Percentiles rank a stretch among this genome's conserved stretches.
Conservation (phyloP, 2,797 vertebrate species). For the Cuniculus paca region DNA sequence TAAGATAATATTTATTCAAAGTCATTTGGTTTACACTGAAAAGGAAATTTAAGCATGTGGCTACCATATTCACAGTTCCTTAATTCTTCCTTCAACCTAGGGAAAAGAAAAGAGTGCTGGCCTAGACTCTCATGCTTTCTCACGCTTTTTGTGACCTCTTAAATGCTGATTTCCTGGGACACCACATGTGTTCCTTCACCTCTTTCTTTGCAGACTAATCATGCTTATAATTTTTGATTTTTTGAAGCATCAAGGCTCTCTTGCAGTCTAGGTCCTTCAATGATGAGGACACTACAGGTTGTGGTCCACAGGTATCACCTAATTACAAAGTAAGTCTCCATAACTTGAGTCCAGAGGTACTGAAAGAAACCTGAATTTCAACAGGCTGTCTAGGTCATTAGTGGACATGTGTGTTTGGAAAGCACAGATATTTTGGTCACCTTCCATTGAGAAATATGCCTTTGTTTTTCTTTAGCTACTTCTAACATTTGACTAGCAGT, state of each 20-base stretch:
- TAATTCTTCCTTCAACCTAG: too few relatives aligned
- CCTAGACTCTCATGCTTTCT: neutral
- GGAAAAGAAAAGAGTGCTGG: neutral
- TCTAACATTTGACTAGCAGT: too few relatives aligned
- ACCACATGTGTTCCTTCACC: neutral
- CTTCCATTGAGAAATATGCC: too few relatives aligned
- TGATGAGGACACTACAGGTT: neutral
- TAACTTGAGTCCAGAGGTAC: neutral
- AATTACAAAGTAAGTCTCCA: neutral
- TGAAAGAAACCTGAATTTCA: neutral
- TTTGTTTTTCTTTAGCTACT: too few relatives aligned
- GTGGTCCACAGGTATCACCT: neutral
- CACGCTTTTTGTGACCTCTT: neutral
- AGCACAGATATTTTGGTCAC: too few relatives aligned
- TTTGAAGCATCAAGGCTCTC: neutral
- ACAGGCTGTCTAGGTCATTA: too few relatives aligned
- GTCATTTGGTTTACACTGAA: neutral
- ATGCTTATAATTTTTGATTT: neutral
- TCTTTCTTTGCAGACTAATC: neutral
- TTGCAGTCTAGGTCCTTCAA: neutral
- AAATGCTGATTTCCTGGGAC: neutral
- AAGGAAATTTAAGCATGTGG: neutral
- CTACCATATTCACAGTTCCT: neutral
- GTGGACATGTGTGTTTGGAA: too few relatives aligned
- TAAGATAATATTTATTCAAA: neutral